These are phyloP conservation scores for Brachymystax lenok DNA, from an alignment of 2,797 vertebrate genomes.

Conservation along the genomic window DNA sequence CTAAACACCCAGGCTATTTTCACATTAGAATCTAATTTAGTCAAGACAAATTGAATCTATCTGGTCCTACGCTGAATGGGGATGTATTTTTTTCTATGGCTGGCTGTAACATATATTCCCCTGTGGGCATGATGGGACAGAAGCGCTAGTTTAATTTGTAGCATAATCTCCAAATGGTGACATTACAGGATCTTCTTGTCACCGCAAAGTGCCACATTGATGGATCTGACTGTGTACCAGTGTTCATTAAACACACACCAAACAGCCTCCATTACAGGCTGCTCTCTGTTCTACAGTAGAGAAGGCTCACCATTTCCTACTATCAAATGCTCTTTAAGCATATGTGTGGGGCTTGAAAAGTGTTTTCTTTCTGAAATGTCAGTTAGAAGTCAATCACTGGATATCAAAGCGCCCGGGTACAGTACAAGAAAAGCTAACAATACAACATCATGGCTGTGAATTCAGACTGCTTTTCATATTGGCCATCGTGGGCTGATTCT, in stretches of 20 bases:
- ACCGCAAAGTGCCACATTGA: conserved; percentile 63
- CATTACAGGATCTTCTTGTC: conserved; percentile 72
- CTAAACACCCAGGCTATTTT: conserved; percentile 48
- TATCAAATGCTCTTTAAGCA: conserved; percentile 71
- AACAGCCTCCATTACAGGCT: conserved; percentile 70
- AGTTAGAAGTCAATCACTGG: conserved; percentile 66
- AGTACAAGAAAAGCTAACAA: conserved; percentile 17
- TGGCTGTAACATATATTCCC: conserved; percentile 64
- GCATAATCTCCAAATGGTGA: conserved; percentile 67
- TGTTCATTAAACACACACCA: conserved; percentile 77
- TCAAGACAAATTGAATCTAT: conserved; percentile 50
- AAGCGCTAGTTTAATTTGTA: conserved; percentile 75
- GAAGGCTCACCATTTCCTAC: conserved; percentile 59
- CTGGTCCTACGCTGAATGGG: conserved; percentile 43
- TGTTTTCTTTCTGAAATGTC: conserved; percentile 64
- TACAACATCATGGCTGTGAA: conserved; percentile 37
- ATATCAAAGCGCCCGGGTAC: conserved; percentile 63
- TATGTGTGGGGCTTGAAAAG: conserved; percentile 65
- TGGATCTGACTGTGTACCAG: conserved; percentile 70
- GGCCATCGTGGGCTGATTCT: conserved; percentile 33
- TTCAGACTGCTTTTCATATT: conserved; percentile 27
- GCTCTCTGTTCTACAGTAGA: conserved; percentile 66
- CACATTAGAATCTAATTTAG: conserved; percentile 54
- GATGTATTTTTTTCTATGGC: conserved; percentile 44
- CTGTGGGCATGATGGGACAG: conserved; percentile 59